A percentile compares a stretch with the other conserved stretches of the same genome.
phyloP scores from a whole-genome alignment of 2,797 vertebrate genomes.

The Poecilia wingei region DNA sequence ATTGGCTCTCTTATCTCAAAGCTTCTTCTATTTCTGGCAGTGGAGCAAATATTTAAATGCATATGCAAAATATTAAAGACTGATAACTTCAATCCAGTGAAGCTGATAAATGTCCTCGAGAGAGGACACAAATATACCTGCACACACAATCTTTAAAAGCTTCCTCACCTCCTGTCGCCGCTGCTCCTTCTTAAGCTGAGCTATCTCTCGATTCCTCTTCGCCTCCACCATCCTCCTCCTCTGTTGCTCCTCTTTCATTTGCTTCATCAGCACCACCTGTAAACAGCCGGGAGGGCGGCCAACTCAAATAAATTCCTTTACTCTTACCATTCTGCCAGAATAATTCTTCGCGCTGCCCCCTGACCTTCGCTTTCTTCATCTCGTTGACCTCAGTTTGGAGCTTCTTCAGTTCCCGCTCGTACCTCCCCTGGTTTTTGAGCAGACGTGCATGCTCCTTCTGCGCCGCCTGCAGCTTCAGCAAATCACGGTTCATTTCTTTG shows the following conservation, averaged over 20 bases:
- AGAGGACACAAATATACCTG: not conserved
- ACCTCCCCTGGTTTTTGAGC: slow-evolving; percentile 94
- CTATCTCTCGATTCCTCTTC: slow-evolving; percentile 94
- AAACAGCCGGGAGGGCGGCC: not conserved
- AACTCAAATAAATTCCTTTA: not conserved
- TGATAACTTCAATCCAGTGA: not conserved
- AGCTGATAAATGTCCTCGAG: not conserved
- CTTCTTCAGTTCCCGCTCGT: slow-evolving; percentile 94
- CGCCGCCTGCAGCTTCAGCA: slow-evolving; percentile 92
- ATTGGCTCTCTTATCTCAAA: too few species aligned
- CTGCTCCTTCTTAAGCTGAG: slow-evolving; percentile 97
- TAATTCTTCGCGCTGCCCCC: not conserved
- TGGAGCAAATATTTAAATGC: slow-evolving; percentile 1
- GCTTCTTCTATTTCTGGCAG: not conserved
- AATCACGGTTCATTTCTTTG: slow-evolving; percentile 96
- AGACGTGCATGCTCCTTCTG: slow-evolving; percentile 95
- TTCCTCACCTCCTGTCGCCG: slow-evolving; percentile 89
- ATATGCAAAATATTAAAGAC: slow-evolving; percentile 4
- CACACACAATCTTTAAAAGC: not conserved
- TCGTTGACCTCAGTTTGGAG: slow-evolving; percentile 92
- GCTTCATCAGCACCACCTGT: slow-evolving; percentile 94
- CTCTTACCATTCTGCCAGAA: not conserved
- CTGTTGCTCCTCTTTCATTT: slow-evolving; percentile 98
- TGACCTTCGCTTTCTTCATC: slow-evolving; percentile 98
- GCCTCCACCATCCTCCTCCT: slow-evolving; percentile 90